Conservation (phyloP, 2,797 vertebrate genomes). For the Lycodopsis pacificus region DNA sequence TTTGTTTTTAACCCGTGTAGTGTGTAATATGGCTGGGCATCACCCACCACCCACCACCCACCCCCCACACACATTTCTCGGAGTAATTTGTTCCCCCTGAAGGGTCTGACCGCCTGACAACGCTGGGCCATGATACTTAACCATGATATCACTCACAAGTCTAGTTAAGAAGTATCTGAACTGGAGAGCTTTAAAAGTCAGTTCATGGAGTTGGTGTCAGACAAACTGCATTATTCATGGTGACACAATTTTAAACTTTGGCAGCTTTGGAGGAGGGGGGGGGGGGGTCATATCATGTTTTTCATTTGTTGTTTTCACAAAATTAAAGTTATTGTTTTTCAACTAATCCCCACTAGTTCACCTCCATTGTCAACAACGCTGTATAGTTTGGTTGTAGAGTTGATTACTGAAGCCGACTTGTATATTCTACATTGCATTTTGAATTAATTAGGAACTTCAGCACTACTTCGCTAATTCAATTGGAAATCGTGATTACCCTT, state of each 20-base stretch:
- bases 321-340: slow-evolving; percentile 2
- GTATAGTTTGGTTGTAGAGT: not conserved
- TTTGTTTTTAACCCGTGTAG: slow-evolving; percentile 76
- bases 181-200: slow-evolving; percentile 54
- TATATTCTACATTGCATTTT: not conserved
- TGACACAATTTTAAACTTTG: slow-evolving; percentile 47
- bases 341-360: not conserved
- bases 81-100: slow-evolving; percentile 76
- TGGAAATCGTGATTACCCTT: slow-evolving; percentile 22
- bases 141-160: slow-evolving; percentile 67
- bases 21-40: slow-evolving; percentile 63
- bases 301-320: slow-evolving; percentile 19
- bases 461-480: slow-evolving; percentile 12
- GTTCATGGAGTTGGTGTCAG: slow-evolving; percentile 20
- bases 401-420: not conserved
- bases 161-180: slow-evolving; percentile 69
- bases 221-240: slow-evolving; percentile 49
- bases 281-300: slow-evolving; percentile 17
- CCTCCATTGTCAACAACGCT: not conserved
- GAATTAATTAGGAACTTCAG: not conserved
- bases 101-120: slow-evolving; percentile 73
- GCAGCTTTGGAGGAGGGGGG: slow-evolving; percentile 6
- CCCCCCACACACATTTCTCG: slow-evolving; percentile 43
- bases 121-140: slow-evolving; percentile 70
- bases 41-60: slow-evolving; percentile 4